phyloP scores from a whole-genome alignment of 2,888 invertebrate genomes.

The Encarsia formosa region DNA sequence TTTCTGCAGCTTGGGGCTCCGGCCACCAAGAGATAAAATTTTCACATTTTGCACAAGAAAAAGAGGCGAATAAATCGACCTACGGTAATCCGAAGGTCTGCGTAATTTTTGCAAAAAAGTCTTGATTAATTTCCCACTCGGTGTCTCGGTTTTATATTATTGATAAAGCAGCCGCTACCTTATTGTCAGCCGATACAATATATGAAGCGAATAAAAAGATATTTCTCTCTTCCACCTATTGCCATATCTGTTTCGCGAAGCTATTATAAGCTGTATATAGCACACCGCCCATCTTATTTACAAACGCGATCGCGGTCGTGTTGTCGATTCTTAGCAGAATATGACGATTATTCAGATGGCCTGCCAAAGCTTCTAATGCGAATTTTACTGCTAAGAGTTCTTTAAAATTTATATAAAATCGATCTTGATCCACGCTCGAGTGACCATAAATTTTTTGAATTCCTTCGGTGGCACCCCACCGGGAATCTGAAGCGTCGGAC shows the following conservation, averaged over 20 bases:
- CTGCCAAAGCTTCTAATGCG: too few relatives aligned
- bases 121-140: constrained; percentile 15
- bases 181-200: neutral
- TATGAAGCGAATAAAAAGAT: neutral
- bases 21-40: constrained; percentile 14
- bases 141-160: constrained; percentile 10
- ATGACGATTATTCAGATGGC: too few relatives aligned
- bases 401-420: too few relatives aligned
- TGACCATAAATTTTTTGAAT: too few relatives aligned
- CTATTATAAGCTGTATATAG: neutral
- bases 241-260: neutral
- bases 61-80: constrained; percentile 24
- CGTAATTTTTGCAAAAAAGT: constrained; percentile 9
- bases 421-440: too few relatives aligned
- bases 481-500: too few relatives aligned
- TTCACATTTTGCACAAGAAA: constrained; percentile 25
- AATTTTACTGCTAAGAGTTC: too few relatives aligned
- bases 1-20: constrained; percentile 7
- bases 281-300: neutral
- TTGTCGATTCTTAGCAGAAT: neutral
- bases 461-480: too few relatives aligned
- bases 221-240: neutral
- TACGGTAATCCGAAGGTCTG: constrained; percentile 2
- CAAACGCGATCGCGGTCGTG: neutral
- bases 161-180: constrained; percentile 14